Percentiles rank a stretch among this genome's conserved stretches.
Evolutionary conservation across 92 coral and sea anemone genomes (phyloP).

Genomic region (Phenganax subtilis): DNA sequence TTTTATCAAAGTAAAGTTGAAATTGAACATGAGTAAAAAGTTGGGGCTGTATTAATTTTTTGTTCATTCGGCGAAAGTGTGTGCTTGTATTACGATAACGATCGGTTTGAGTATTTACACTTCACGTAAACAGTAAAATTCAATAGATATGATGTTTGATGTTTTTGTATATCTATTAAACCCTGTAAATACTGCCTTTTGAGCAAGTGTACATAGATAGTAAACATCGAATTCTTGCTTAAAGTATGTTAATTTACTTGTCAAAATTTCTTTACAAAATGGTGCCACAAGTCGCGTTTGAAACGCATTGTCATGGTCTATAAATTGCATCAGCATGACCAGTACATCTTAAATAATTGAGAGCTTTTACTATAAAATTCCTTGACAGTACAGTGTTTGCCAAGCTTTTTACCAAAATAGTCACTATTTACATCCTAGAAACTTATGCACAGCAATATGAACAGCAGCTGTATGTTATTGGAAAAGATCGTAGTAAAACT

Average conservation of each 20-base stretch:
- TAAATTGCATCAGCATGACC: neutral
- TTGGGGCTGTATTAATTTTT: neutral
- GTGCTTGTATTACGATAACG: neutral
- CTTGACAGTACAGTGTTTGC: too few species aligned
- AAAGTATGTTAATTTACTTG: neutral
- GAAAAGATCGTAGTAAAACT: too few species aligned
- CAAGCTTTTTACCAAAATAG: too few species aligned
- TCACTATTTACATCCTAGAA: too few species aligned
- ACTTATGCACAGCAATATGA: too few species aligned
- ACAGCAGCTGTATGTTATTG: too few species aligned
- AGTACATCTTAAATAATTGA: slow-evolving; percentile 4
- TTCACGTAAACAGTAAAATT: neutral
- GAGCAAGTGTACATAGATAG: slow-evolving; percentile 6
- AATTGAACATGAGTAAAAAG: neutral
- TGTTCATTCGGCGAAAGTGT: neutral
- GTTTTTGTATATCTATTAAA: neutral
- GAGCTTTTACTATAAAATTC: neutral
- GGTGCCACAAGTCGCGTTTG: neutral
- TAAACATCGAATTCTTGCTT: slow-evolving; percentile 7
- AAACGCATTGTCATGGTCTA: slow-evolving; percentile 8
- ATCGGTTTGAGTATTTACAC: neutral
- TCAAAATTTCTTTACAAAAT: neutral
- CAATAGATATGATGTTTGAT: neutral
- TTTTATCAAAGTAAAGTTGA: slow-evolving; percentile 11
- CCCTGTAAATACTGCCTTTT: slow-evolving; percentile 15